Evolutionary conservation across 2,888 invertebrate genomes (phyloP), one percentile per base, ranked within the genome.

Genomic region (Tinea semifulvella): DNA sequence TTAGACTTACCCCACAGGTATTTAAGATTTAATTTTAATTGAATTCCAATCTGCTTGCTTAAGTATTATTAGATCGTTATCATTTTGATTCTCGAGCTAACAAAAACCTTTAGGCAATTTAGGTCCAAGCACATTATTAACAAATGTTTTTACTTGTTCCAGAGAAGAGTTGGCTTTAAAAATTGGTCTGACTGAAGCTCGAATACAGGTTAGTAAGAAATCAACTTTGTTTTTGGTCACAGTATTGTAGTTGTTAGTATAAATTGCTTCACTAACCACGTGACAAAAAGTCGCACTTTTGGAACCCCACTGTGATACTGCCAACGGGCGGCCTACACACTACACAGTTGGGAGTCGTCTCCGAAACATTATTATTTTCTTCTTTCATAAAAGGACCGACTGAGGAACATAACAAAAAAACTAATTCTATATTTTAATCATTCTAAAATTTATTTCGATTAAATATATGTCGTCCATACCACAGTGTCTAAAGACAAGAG

Each of bases 141-240:
- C n/a, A n/a, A n/a, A n/a, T n/a, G n/a, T n/a, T n/a, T 31, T 57
- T 55, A 55, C 65, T 75, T 79, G 71, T 88, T 91, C 45, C 89
- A 93, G 96, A 80, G 94, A 96, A 76, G 96, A 96, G 70, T 83
- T 96, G 49, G 96, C 96, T 31, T 88, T 95, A 85, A 94, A 95
- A 83, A 94, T 96, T 61, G 95, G 94, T 57, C 83, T 96, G 52
- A 96, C 95, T 31, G 96, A 96, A 85, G 95, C 95, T 47, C 85
- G 96, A 70, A 95, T 96, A 72, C 95, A 96, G 89, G 96, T 96
- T 82, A 85, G 83, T 57, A 60, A 54, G 47, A 28, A 28, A 43
- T 31, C n/a, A 43, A 31, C n/a, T 19, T 18, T 20, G 20, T 22
- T 40, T 22, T 40, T 14, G 11, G n/a, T 22, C 8, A 22, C n/a